These are phyloP conservation scores for Perognathus longimembris DNA, from an alignment of 2,113 vertebrate species.

Conservation along the genomic window DNA sequence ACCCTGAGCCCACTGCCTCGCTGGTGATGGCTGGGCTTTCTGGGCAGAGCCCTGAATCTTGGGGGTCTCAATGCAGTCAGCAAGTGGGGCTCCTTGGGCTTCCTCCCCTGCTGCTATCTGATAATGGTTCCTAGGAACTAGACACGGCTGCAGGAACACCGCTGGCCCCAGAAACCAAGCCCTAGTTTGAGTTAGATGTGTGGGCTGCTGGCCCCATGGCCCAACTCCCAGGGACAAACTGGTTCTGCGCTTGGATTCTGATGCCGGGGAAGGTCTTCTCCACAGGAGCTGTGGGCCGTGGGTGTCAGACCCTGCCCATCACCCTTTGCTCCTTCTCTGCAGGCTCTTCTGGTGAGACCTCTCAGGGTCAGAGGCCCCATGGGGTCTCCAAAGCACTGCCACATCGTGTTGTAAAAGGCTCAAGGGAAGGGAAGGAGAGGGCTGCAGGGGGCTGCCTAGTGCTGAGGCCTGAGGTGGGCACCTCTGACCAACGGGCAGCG, in stretches of 20 bases:
- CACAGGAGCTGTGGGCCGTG: not conserved
- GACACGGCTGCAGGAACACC: rapidly evolving
- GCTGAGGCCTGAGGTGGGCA: rapidly evolving
- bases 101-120: not conserved
- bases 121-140: too few species aligned
- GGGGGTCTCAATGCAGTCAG: not conserved
- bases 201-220: rapidly evolving
- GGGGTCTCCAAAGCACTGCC: constrained; percentile 71
- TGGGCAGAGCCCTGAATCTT: rapidly evolving
- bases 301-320: too few species aligned
- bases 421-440: constrained; percentile 72
- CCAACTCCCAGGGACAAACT: not conserved
- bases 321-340: not conserved
- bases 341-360: not conserved
- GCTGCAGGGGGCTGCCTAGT: constrained; percentile 65
- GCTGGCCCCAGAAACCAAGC: not conserved
- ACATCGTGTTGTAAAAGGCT: constrained; percentile 69
- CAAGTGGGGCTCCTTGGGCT: not conserved
- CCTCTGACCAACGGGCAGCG: not conserved
- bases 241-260: not conserved
- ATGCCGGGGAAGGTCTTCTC: not conserved
- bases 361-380: not conserved
- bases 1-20: not conserved
- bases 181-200: not conserved
- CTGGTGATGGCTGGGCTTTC: not conserved